Percentiles rank a stretch among this genome's conserved stretches.
Evolutionary conservation across 2,888 invertebrate genomes (phyloP).

Genomic region (Melanargia galathea): DNA sequence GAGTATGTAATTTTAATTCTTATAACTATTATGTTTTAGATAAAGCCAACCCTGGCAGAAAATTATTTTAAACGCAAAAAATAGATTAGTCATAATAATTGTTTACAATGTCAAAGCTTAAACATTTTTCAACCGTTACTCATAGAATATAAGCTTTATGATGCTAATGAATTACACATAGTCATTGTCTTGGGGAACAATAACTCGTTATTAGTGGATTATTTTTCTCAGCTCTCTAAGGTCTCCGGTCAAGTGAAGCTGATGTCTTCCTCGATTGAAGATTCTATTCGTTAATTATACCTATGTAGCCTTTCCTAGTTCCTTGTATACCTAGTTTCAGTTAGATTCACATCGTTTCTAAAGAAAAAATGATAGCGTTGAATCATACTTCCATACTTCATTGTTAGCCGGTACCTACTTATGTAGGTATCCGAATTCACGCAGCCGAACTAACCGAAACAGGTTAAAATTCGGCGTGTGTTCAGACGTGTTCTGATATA

Average conservation of each 20-base stretch:
- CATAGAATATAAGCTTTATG: conserved; percentile 4
- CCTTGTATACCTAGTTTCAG: background rate
- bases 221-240: conserved; percentile 36
- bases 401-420: no score
- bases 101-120: background rate
- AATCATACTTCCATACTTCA: no score
- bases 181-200: conserved; percentile 29
- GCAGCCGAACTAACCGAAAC: no score
- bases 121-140: conserved; percentile 9
- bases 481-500: no score
- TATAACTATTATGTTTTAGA: no score
- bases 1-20: no score
- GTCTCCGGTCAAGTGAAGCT: conserved; percentile 33
- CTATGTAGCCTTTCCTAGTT: background rate
- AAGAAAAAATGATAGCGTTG: background rate
- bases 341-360: background rate
- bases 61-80: background rate
- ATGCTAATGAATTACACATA: conserved; percentile 17
- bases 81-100: background rate
- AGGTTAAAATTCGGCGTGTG: no score
- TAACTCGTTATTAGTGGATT: conserved; percentile 24
- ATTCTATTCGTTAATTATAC: conserved; percentile 17
- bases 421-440: no score
- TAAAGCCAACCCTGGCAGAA: no score
- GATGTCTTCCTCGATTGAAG: conserved; percentile 33